A percentile compares a stretch with the other conserved stretches of the same genome.
Conservation (phyloP, 2,113 vertebrate genomes). For the Triplophysa tibetana region DNA sequence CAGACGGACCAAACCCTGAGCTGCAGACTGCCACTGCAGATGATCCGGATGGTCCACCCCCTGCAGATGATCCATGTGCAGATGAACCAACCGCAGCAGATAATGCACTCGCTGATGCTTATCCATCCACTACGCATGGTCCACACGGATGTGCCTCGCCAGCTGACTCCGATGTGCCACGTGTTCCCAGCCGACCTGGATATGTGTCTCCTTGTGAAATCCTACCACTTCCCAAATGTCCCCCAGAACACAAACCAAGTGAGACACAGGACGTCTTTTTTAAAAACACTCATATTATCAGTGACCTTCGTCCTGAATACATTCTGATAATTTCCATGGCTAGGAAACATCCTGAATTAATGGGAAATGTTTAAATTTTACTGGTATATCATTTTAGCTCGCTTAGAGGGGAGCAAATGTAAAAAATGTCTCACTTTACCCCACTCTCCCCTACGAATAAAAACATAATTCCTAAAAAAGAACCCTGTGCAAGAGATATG, state of each 20-base stretch:
- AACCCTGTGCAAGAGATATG: neutral
- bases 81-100: too few relatives aligned
- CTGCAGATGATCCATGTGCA: too few relatives aligned
- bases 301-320: slow-evolving; percentile 24
- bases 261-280: neutral
- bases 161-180: too few relatives aligned
- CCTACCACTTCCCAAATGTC: too few relatives aligned
- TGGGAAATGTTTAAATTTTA: neutral
- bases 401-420: slow-evolving; percentile 11
- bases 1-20: too few relatives aligned
- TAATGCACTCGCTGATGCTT: too few relatives aligned
- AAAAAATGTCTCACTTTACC: slow-evolving; percentile 19
- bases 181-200: too few relatives aligned
- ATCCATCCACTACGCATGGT: too few relatives aligned
- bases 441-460: slow-evolving; percentile 5
- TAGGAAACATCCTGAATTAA: slow-evolving; percentile 35
- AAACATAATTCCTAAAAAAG: neutral
- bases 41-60: too few relatives aligned
- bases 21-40: too few relatives aligned
- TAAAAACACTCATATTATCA: slow-evolving; percentile 4
- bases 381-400: neutral
- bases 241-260: neutral
- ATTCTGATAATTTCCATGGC: slow-evolving; percentile 22
- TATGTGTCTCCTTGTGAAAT: too few relatives aligned
- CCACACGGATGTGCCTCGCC: too few relatives aligned